Base-by-base conservation (phyloP, 2,797 vertebrate genomes). In the Acipenser oxyrinchus region DNA sequence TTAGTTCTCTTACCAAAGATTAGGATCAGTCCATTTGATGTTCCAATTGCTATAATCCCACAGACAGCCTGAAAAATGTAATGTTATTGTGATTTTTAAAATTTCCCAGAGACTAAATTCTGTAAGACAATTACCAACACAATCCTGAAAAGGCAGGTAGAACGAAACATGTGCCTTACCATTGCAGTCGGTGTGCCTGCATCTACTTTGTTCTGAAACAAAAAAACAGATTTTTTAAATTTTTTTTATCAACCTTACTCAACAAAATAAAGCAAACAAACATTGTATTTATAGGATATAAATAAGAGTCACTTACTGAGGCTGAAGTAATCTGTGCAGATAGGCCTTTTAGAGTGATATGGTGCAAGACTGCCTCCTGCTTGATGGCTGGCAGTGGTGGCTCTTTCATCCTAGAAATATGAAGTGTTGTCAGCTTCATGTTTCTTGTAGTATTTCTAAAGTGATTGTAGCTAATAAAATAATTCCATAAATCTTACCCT, bases 21-120 rank as follows among this genome's bases (percentile, higher is more conserved):
- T 15, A 68, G 70, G 51, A 71, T 48, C 57, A 68, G 66, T 48
- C 70, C 70, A 11, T 37, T 67, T 37, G 66, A 60, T 48, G 66
- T 71, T 68, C 70, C 70, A 50, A 71, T 59, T 48, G 70, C 70
- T 37, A 71, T 64, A 55, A 68, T 60, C 7, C 66, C 66, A 68
- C 66, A 65, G 37, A 68, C 70, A 71, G 70, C 70, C 70, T 71
- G 12, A n/a, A 71, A 61, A 9, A 63, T 53, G 10, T 63, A 13
- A 64, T 4, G 23, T 37, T 37, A 37, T 4, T 37, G 23, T 4
- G 23, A 37, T 37, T 37, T 37, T 37, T 2, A 37, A 37, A 37
- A 37, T 37, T 37, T 37, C 23, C 23, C 23, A 4, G 23, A 37
- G 3, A 4, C 23, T 37, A 37, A 37, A 3, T 37, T 37, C 23